Percentiles rank a stretch among this genome's conserved stretches.
These are phyloP conservation scores for Hyla sarda DNA, from an alignment of 2,113 vertebrate genomes.

Conservation along the genomic window DNA sequence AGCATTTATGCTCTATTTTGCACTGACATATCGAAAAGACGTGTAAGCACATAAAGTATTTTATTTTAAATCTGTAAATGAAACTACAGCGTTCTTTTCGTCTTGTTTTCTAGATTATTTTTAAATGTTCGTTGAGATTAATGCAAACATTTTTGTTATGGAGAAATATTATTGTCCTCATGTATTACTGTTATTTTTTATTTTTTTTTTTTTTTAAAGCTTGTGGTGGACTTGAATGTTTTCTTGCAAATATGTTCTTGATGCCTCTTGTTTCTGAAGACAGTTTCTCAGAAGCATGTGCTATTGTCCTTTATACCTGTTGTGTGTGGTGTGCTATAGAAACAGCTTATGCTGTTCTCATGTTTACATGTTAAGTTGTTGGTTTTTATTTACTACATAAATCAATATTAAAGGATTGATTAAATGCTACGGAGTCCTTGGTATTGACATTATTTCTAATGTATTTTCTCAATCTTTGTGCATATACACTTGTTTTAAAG, in stretches of 20 bases:
- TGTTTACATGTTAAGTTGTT: constrained; percentile 52
- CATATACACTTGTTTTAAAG: too few species aligned
- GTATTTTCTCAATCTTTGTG: too few species aligned
- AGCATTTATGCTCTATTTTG: constrained; percentile 82
- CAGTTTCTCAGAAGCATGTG: constrained; percentile 34
- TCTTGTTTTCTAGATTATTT: constrained; percentile 53
- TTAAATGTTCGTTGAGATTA: constrained; percentile 28
- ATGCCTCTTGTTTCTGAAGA: constrained; percentile 28
- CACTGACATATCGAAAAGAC: constrained; percentile 81
- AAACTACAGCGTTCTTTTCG: background rate
- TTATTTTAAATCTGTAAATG: constrained; percentile 65
- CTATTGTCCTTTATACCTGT: constrained; percentile 24
- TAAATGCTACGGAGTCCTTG: constrained; percentile 4
- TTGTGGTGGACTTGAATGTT: constrained; percentile 37
- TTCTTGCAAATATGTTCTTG: constrained; percentile 34
- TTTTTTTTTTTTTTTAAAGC: constrained; percentile 26
- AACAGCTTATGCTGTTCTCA: constrained; percentile 31
- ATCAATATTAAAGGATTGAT: constrained; percentile 40
- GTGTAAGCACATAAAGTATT: constrained; percentile 69
- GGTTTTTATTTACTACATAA: constrained; percentile 47
- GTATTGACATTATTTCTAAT: background rate
- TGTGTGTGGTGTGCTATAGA: constrained; percentile 44
- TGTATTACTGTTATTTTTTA: constrained; percentile 51
- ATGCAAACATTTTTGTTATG: constrained; percentile 50
- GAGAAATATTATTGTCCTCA: constrained; percentile 69